Conservation (phyloP, 2,113 vertebrate species). For the Silurus asotus region DNA sequence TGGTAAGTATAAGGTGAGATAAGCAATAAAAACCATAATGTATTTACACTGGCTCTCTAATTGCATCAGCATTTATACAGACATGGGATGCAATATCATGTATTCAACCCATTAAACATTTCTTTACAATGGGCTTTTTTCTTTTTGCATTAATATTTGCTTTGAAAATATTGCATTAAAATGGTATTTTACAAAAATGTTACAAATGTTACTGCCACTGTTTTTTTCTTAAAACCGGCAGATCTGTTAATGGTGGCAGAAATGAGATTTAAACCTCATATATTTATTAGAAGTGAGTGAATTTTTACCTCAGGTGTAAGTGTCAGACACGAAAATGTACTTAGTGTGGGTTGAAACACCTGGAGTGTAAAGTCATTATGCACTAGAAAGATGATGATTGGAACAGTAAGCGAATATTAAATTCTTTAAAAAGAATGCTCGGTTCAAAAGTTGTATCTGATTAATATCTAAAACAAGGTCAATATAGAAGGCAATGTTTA, state of each 20-base stretch:
- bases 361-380: not conserved
- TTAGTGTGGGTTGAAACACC: not conserved
- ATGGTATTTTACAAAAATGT: not conserved
- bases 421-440: not conserved
- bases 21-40: not conserved
- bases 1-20: not conserved
- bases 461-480: not conserved
- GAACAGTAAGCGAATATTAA: not conserved
- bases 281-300: constrained; percentile 7
- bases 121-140: not conserved
- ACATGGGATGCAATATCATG: not conserved
- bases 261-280: constrained; percentile 10
- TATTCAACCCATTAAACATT: not conserved
- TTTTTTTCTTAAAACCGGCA: not conserved
- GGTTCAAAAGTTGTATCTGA: not conserved
- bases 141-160: not conserved
- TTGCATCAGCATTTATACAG: not conserved
- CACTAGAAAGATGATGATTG: not conserved
- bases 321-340: not conserved
- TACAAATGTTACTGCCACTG: not conserved
- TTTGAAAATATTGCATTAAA: not conserved
- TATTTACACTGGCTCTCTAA: not conserved
- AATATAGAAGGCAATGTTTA: not conserved
- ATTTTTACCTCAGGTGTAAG: not conserved
- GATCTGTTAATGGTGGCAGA: not conserved